Conservation (phyloP, 1,140 invertebrate species). For the Daktulosphaira vitifoliae region DNA sequence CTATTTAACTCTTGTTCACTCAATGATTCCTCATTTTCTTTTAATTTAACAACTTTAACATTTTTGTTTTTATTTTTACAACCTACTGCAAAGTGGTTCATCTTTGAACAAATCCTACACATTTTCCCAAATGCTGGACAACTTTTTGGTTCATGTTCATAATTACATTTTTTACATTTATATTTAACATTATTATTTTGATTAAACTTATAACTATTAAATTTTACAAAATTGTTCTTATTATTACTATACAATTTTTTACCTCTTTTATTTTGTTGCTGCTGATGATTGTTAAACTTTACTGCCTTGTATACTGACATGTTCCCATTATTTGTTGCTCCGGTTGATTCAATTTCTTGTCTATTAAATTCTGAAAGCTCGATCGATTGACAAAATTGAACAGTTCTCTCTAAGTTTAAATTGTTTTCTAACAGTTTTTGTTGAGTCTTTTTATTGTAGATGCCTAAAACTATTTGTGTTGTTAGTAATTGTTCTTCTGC, state of each 20-base stretch:
- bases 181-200: background rate
- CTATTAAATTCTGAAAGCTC: too few relatives aligned
- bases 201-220: background rate
- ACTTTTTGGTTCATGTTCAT: slow-evolving; percentile 30
- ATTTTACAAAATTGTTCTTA: background rate
- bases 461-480: too few relatives aligned
- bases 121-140: slow-evolving; percentile 36
- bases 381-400: too few relatives aligned
- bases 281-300: background rate
- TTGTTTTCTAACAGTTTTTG: too few relatives aligned
- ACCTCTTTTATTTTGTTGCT: background rate
- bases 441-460: too few relatives aligned
- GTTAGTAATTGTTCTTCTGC: too few relatives aligned
- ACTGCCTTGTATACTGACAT: too few relatives aligned
- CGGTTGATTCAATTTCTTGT: background rate
- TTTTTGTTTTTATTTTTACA: slow-evolving; percentile 35
- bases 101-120: slow-evolving; percentile 35
- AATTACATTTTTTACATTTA: slow-evolving; percentile 29
- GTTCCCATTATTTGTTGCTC: too few relatives aligned
- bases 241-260: too few relatives aligned
- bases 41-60: too few relatives aligned
- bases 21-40: background rate
- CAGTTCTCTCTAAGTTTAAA: too few relatives aligned
- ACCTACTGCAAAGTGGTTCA: slow-evolving; percentile 34
- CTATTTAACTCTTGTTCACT: slow-evolving; percentile 16